Evolutionary conservation across 35 echinoderm and acorn worm species (phyloP).

Genomic region (Heliocidaris tuberculata): DNA sequence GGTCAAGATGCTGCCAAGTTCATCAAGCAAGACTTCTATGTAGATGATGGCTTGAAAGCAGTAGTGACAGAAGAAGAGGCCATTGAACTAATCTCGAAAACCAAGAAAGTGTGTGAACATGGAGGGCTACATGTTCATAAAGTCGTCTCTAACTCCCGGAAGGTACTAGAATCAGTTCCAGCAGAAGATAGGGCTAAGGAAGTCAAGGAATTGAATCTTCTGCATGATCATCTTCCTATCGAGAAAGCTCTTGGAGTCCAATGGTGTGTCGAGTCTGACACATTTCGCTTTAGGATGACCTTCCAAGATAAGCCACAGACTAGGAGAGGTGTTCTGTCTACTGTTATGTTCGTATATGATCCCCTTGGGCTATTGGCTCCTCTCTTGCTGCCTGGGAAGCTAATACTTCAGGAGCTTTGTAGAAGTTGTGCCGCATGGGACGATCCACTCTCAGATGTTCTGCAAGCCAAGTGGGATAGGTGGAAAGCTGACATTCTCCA

Average conservation of each 20-base stretch:
- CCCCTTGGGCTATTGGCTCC: conserved; percentile 56
- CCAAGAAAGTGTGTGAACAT: conserved; percentile 45
- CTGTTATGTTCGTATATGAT: conserved; percentile 62
- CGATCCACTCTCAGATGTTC: conserved; percentile 19
- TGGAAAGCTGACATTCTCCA: conserved; percentile 40
- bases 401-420: conserved; percentile 62
- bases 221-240: conserved; percentile 25
- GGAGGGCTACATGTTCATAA: conserved; percentile 58
- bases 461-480: conserved; percentile 34
- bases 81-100: conserved; percentile 48
- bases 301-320: conserved; percentile 57
- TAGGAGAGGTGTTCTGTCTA: conserved; percentile 58
- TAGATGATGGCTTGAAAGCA: conserved; percentile 72
- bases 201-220: conserved; percentile 57
- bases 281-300: conserved; percentile 54
- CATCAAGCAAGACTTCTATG: conserved; percentile 73
- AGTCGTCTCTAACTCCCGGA: conserved; percentile 44
- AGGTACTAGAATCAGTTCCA: conserved; percentile 52
- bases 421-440: conserved; percentile 58
- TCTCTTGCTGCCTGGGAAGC: conserved; percentile 49
- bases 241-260: conserved; percentile 51
- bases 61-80: conserved; percentile 49
- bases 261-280: conserved; percentile 59
- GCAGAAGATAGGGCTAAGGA: conserved; percentile 44
- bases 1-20: conserved; percentile 54